Conservation (phyloP, 2,113 vertebrate species). For the Rissa tridactyla region DNA sequence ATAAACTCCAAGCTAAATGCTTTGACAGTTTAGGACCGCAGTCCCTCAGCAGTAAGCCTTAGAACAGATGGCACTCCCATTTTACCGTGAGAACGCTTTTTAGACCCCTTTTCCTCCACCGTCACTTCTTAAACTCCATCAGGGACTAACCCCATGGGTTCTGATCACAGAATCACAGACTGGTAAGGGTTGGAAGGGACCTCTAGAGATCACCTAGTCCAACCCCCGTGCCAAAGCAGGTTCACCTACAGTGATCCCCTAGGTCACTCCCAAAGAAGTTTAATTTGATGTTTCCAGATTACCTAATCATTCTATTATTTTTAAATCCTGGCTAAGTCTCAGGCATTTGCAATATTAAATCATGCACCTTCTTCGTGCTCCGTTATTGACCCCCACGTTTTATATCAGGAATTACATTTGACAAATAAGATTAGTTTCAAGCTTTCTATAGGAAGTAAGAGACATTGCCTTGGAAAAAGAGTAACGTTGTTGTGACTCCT, state of each 20-base stretch:
- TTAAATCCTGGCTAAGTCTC: not conserved
- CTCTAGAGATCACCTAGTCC: not conserved
- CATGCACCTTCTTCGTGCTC: not conserved
- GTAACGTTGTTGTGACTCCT: not conserved
- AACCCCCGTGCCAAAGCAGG: not conserved
- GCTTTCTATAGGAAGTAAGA: not conserved
- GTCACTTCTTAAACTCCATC: not conserved
- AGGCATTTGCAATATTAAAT: not conserved
- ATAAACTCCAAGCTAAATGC: not conserved
- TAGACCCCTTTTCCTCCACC: not conserved
- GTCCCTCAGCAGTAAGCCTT: not conserved
- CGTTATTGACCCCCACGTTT: fast-evolving
- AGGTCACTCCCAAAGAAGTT: not conserved
- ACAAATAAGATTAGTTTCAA: not conserved
- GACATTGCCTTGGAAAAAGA: not conserved
- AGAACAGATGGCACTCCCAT: not conserved
- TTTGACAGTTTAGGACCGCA: not conserved
- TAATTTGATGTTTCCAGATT: not conserved
- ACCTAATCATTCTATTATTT: not conserved
- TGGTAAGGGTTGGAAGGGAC: not conserved
- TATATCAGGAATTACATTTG: not conserved
- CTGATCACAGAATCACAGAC: not conserved
- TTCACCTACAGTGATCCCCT: not conserved
- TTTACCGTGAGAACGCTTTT: not conserved
- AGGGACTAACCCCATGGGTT: not conserved